Base-by-base conservation (phyloP, 2,888 invertebrate species). In the Clepsis dumicolana region DNA sequence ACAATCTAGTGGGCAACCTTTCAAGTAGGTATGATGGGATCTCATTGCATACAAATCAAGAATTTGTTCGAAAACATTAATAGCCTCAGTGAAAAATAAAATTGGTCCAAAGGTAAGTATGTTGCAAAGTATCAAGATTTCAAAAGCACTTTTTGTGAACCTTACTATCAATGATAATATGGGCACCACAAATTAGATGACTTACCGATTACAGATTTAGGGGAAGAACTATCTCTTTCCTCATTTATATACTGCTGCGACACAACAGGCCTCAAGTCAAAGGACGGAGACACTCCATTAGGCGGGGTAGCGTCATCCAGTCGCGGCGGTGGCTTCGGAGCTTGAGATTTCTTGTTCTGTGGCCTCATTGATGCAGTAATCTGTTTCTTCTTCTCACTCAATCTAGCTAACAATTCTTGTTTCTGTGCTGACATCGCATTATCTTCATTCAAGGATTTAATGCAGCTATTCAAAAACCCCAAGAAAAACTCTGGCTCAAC, bases 401-500 rank as follows among this genome's bases (percentile, higher is more conserved):
- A 86, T 74, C 94, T 93, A 65, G 93, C 83, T 71, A 96, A 80
- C 35, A 96, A 84, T 74, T 97, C 96, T 74, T 96, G 95, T 75
- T 94, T 95, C 67, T 95, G 95, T 1, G 91, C 78, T 14, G 94
- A 85, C 74, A 86, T 83, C 1, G 83, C 60, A 72, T 74, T 87
- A 75, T 77, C 90, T 83, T 86, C 94, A 87, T 79, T 94, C 75
- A 94, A 88, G 78, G 81, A 94, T 80, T 93, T 94, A 75, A 97
- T 94, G 74, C 96, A 96, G 71, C 95, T 96, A 73, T 96, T 96
- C 38, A 97, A 82, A 81, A 97, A 97, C 72, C 95, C 94, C 53
- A 96, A 89, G 81, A 96, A 94, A 81, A 96, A 96, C 77, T 96
- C 95, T 16, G 96, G 96, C 73, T 96, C 95, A 67, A 96, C 96